A percentile compares a stretch with the other conserved stretches of the same genome.
Conservation (phyloP, 2,888 invertebrate genomes). For the Eupeodes latifasciatus region DNA sequence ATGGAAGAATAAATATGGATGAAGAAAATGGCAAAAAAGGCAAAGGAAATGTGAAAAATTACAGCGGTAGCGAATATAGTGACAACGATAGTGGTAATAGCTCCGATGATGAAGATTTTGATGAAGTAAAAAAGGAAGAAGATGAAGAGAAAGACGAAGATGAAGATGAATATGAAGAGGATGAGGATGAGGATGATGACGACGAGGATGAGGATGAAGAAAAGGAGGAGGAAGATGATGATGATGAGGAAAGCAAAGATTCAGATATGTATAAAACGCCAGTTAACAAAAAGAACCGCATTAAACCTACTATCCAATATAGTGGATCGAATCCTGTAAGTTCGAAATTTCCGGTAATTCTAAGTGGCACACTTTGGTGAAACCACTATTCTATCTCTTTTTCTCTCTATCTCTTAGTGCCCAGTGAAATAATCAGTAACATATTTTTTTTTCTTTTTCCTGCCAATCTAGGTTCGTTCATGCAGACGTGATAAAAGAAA, state of each 20-base stretch:
- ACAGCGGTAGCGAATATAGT: conserved; percentile 28
- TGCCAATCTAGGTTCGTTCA: conserved; percentile 79
- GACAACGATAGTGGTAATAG: conserved; percentile 83
- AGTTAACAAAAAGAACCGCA: conserved; percentile 78
- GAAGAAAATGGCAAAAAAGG: conserved; percentile 79
- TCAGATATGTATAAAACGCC: conserved; percentile 80
- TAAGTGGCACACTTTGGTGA: neutral
- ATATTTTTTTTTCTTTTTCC: neutral
- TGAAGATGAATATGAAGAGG: conserved; percentile 78
- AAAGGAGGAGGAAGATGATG: conserved; percentile 68
- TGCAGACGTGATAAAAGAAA: conserved; percentile 82
- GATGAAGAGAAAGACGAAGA: conserved; percentile 80
- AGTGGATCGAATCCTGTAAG: conserved; percentile 84
- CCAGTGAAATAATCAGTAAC: neutral
- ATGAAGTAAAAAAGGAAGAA: conserved; percentile 82
- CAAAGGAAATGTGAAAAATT: conserved; percentile 31
- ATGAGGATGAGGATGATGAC: conserved; percentile 78
- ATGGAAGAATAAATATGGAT: conserved; percentile 44
- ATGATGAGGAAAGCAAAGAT: conserved; percentile 77
- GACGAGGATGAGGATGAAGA: conserved; percentile 78
- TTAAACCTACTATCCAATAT: conserved; percentile 79
- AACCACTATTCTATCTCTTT: neutral
- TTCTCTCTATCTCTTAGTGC: no score
- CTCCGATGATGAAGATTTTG: conserved; percentile 84
- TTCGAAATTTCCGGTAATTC: neutral